Evolutionary conservation across 1,140 invertebrate species (phyloP), one percentile per base, ranked within the genome.

Genomic region (Drosophila kohkoa): DNA sequence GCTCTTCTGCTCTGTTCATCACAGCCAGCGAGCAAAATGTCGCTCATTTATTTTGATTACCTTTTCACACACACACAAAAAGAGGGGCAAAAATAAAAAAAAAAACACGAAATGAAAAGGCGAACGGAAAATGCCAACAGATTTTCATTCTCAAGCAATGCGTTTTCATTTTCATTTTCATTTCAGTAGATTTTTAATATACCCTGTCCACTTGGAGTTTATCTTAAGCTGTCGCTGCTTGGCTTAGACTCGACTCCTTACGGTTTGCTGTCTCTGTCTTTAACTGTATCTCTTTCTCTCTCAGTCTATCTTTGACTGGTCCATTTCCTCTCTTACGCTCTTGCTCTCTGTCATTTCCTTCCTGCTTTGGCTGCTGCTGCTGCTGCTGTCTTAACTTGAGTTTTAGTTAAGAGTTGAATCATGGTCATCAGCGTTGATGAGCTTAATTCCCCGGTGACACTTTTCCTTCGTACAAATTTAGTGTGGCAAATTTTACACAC

Each of bases 31-130:
- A 51, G 57, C 75, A 80, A 82, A 87, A 82, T 86, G 85, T 88
- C 80, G 83, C 83, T 88, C 85, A 89, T 87, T 87, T 87, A 88
- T 88, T 88, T 88, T 88, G 85, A 88, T 88, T 88, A 88, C 83
- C 83, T 83, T 89, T 87, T 83, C 79, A 81, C 46, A 78, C 45
- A 45, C 2, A 43, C 16, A 16, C 16, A 16, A 32, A 38, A 43
- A 43, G 48, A 20, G 10, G 32, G 11, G 7, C 7, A 15, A 16
- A 32, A n/a, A 66, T 62, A 76, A 35, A 63, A 20, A 63, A 20
- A 4, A 3, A 25, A 20, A 25, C 7, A 25, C 6, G 48, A 10
- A 28, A 15, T 43, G n/a, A 46, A 7, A 35, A 7, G 7, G 59
- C 45, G 16, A 71, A 71, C 64, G 73, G 59, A 69, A 66, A 77